Conservation (phyloP, 1,140 invertebrate genomes). For the Cotesia chilonis region DNA sequence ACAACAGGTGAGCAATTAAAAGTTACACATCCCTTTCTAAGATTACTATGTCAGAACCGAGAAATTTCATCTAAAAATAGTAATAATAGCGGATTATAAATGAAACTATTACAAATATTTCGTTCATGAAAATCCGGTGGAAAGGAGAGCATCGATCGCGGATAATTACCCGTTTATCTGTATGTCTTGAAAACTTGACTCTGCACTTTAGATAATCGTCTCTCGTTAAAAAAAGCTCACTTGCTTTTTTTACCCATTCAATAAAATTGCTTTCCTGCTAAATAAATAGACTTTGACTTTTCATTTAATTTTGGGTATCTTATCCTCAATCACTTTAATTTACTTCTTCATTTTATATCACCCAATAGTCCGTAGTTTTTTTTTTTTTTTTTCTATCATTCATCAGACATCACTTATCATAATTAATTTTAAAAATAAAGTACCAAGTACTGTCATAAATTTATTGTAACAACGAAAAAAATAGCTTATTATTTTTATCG, state of each 20-base stretch:
- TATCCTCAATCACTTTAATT: too few species aligned
- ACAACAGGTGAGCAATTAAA: constrained; percentile 70
- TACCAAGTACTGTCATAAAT: too few species aligned
- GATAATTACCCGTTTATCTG: neutral
- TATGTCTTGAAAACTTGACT: neutral
- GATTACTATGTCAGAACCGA: neutral
- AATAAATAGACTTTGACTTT: neutral
- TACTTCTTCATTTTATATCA: neutral
- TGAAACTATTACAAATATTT: too few species aligned
- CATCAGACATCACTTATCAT: too few species aligned
- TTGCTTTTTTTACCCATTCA: neutral
- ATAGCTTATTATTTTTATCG: too few species aligned
- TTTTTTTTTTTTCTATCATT: too few species aligned
- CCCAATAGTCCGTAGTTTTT: too few species aligned
- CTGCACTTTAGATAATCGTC: constrained; percentile 24
- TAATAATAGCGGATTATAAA: too few species aligned
- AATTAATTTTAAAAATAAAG: too few species aligned
- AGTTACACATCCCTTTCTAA: neutral
- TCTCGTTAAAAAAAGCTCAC: neutral
- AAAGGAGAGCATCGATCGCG: neutral
- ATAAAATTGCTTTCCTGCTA: too few species aligned
- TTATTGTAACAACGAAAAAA: too few species aligned
- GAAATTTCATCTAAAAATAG: neutral
- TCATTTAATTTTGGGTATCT: neutral
- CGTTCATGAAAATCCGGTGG: too few species aligned